Evolutionary conservation across 2,797 vertebrate species (phyloP), one percentile per base, ranked within the genome.

Genomic region (Scolopax bukidnonensis): DNA sequence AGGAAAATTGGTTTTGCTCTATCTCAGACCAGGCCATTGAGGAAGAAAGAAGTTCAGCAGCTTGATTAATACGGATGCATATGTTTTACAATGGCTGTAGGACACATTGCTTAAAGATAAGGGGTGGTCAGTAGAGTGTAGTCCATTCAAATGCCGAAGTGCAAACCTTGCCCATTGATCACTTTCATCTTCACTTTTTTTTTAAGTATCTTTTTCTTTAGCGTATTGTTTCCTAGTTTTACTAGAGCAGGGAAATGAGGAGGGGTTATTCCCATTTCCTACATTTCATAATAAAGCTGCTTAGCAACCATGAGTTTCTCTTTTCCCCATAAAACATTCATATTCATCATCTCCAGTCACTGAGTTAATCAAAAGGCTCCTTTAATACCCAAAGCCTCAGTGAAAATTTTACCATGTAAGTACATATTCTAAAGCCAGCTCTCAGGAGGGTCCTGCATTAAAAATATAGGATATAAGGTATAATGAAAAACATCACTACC

Each of bases 211-310:
- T 80, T 95, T 71, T 82, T 77, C 84, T 90, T 91, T 80, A 87
- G 85, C 41, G 20, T 85, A 45, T 63, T 79, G 48, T 73, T 89
- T 87, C 71, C 56, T 82, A 50, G 32, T 88, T 96, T 94, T 89
- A 81, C 40, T 68, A 68, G 67, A 50, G 41, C 48, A 85, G 79
- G 76, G 69, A 88, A 95, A 79, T 61, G 81, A 90, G 47, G 54
- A 82, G 36, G 68, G 24, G 43, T 80, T 94, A 94, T 79, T 93
- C 59, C 43, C 36, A 84, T 95, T 96, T 89, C 85, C 79, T 59
- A 30, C 12, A n/a, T 90, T 95, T 93, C 81, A 63, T 82, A 96
- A 96, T 95, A 97, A 96, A 96, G 79, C 77, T 82, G 73, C 83
- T 81, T 95, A 79, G 43, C 36, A 95, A 93, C 48, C 63, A 68